phyloP scores from a whole-genome alignment of 2,888 invertebrate species.

The Stratiomys singularior region DNA sequence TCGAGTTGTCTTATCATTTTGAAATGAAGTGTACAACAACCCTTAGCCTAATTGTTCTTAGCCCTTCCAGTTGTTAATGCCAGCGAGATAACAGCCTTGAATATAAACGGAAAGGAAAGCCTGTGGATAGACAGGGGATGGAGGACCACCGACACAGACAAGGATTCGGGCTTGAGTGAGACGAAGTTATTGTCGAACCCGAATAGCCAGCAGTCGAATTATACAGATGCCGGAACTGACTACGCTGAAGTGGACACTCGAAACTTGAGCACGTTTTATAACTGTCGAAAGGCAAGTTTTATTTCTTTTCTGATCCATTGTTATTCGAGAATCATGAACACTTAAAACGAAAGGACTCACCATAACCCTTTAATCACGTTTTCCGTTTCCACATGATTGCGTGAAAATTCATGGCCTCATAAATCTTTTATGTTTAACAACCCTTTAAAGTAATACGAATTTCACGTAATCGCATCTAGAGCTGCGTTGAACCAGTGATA shows the following conservation, averaged over 20 bases:
- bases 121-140: conserved; percentile 78
- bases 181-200: conserved; percentile 71
- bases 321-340: not conserved
- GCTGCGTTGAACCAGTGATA: too few relatives aligned
- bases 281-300: conserved; percentile 68
- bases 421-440: not conserved
- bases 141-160: conserved; percentile 72
- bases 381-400: not conserved
- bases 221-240: conserved; percentile 69
- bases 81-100: conserved; percentile 66
- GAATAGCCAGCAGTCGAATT: conserved; percentile 65
- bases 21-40: not conserved
- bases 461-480: not conserved
- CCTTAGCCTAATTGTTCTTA: conserved; percentile 43
- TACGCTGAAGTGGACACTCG: conserved; percentile 76
- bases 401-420: too few relatives aligned
- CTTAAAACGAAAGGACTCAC: not conserved
- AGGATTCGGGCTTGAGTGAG: conserved; percentile 70
- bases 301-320: not conserved
- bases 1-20: conserved; percentile 31
- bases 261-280: conserved; percentile 78
- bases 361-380: not conserved
- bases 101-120: conserved; percentile 71
- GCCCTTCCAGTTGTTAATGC: conserved; percentile 64
- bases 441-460: not conserved